Base-by-base conservation (phyloP, 2,888 invertebrate species). In the Ditula angustiorana region DNA sequence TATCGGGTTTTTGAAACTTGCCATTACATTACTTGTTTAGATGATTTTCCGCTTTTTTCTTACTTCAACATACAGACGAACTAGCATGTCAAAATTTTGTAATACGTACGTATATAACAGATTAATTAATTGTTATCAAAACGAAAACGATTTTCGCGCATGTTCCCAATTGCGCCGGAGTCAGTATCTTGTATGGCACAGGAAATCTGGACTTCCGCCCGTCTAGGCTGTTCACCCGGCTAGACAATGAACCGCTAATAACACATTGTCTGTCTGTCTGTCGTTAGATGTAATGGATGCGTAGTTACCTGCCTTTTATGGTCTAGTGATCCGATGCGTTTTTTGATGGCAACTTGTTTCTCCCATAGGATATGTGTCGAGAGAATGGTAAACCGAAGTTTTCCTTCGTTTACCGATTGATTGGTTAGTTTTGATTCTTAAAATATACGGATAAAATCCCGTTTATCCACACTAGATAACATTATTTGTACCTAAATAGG, bases 181-280 rank as follows among this genome's bases (percentile, higher is more conserved):
- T 41, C 71, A 61, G 68, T 58, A 71, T 67, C 78, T 71, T 73
- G 73, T 83, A 82, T 76, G 83, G 77, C 76, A 81, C 91, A 87
- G 92, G 92, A 92, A 87, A 90, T 88, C 90, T 87, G 74, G 75
- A 86, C 91, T 88, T 91, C 92, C 92, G 90, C 66, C 78, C 83
- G 87, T 85, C 88, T 91, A 90, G 88, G 86, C 88, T 88, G 82
- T 90, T 89, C 83, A 87, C 85, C 86, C 79, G 85, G 79, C 87
- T 85, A 87, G 84, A 89, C 87, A 81, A 86, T 88, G 83, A 84
- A 79, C 82, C 75, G 78, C 79, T 85, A 86, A 85, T 83, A 83
- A 82, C 78, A 79, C 80, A 84, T 82, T 84, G 85, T 85, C 71
- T 79, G 80, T 78, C 79, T 79, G 82, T 82, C 74, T 69, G 67